Conservation (phyloP, 1,140 invertebrate species). For the Drosophila ogumai region DNA sequence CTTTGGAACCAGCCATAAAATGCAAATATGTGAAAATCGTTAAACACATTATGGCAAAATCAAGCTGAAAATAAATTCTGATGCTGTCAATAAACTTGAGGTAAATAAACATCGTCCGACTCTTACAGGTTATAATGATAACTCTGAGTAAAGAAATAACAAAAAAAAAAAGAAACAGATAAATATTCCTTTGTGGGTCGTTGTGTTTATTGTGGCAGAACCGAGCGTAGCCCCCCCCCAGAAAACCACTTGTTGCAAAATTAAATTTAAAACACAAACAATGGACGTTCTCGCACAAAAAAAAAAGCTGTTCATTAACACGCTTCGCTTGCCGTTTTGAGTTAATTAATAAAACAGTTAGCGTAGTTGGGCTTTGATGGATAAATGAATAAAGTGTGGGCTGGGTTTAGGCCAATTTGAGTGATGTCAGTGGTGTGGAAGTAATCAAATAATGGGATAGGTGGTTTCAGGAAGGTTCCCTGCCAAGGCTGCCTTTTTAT, state of each 20-base stretch:
- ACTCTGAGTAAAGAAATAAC: conserved; percentile 2
- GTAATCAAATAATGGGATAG: conserved; percentile 4
- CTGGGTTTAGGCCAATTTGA: conserved; percentile 36
- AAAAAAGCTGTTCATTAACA: conserved; percentile 60
- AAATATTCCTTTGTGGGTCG: conserved; percentile 33
- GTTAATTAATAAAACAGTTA: conserved; percentile 63
- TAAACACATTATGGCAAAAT: conserved; percentile 53
- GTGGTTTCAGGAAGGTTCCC: conserved; percentile 3
- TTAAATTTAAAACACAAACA: conserved; percentile 42
- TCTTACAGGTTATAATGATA: conserved; percentile 28
- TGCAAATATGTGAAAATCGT: conserved; percentile 45
- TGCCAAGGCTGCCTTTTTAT: conserved; percentile 5
- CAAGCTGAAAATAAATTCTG: conserved; percentile 59
- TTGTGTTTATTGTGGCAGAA: conserved; percentile 56
- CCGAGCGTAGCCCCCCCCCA: background rate
- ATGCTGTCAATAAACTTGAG: conserved; percentile 38
- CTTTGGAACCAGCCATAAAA: conserved; percentile 43
- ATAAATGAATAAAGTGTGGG: conserved; percentile 19
- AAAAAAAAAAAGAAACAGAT: conserved; percentile 13
- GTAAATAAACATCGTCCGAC: conserved; percentile 8
- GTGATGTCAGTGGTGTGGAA: conserved; percentile 27
- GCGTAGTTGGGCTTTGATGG: conserved; percentile 26
- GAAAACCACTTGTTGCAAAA: conserved; percentile 24
- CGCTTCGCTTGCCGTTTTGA: conserved; percentile 52
- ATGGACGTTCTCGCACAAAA: conserved; percentile 27